Base-by-base conservation (phyloP, 2,113 vertebrate species). In the Centropus unirufus region DNA sequence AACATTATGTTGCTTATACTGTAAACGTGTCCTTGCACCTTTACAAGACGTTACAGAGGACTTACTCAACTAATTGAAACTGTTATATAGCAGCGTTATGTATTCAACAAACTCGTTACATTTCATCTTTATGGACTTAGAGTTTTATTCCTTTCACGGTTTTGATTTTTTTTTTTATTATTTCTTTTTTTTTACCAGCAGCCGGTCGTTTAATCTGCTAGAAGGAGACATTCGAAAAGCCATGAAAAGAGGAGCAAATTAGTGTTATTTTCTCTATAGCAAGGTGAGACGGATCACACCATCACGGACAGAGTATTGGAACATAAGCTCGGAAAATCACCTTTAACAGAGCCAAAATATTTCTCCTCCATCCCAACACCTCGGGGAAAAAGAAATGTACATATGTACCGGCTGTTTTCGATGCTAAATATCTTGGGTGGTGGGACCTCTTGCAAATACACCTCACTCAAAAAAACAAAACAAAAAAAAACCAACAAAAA, bases 1-100 rank as follows among this genome's bases (percentile, higher is more conserved):
- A 98, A 97, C 97, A 95, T 96, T 96, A 96, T 96, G 95, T 96
- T 89, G 73, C 96, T 95, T 97, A 97, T 97, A 97, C 96, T 97
- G 97, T 96, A 98, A 97, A 97, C 26, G 79, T 96, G 86, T 97
- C 92, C 39, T 75, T 97, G 92, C 95, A 97, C 97, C 96, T 97
- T 98, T 97, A 97, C 67, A 94, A 97, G 96, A 96, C 94, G 87
- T 89, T 96, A 84, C 83, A 90, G 92, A 90, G 94, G 95, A 83
- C 75, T 91, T 75, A 72, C 88, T 95, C 95, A 95, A 95, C 94
- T 94, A 92, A 87, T 95, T 74, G 86, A 83, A 91, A 94, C 93
- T 94, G 82, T 96, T 96, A 92, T 96, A 95, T 89, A 84, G 92
- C 88, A 74, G 83, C 81, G 84, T 91, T 96, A 96, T 95, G 95